phyloP scores from a whole-genome alignment of 2,888 invertebrate species.

The Parasteatoda lunata region DNA sequence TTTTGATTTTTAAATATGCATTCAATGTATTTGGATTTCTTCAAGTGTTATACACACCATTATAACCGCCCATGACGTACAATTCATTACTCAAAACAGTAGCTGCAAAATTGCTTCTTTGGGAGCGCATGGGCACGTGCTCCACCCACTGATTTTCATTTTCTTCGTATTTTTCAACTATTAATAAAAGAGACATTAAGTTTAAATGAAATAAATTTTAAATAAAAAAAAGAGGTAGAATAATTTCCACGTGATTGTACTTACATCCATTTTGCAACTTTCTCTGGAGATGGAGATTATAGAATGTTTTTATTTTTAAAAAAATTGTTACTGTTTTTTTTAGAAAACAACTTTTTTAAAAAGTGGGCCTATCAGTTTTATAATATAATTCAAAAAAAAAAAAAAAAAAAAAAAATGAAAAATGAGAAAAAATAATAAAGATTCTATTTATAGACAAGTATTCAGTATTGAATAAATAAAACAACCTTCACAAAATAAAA shows the following conservation, averaged over 20 bases:
- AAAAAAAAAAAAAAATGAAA: too few relatives aligned
- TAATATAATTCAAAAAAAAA: too few relatives aligned
- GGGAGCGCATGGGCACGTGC: conserved; percentile 8
- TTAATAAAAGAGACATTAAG: background rate
- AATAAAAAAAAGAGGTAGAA: background rate
- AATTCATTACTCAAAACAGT: conserved; percentile 27
- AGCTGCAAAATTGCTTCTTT: conserved; percentile 45
- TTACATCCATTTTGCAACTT: background rate
- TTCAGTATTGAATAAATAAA: too few relatives aligned
- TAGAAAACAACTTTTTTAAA: background rate
- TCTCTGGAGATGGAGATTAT: background rate
- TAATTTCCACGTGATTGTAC: background rate
- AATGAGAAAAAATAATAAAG: too few relatives aligned
- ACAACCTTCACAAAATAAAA: too few relatives aligned
- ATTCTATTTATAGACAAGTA: too few relatives aligned
- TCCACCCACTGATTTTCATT: conserved; percentile 6
- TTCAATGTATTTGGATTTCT: too few relatives aligned
- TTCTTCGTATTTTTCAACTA: conserved; percentile 38
- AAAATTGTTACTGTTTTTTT: background rate
- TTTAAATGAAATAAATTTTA: too few relatives aligned
- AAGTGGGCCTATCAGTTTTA: too few relatives aligned
- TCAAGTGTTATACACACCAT: conserved; percentile 9
- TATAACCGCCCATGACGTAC: conserved; percentile 47
- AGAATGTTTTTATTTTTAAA: background rate
- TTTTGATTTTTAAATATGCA: background rate